phyloP scores from a whole-genome alignment of 1,140 invertebrate genomes.

The Whitmania pigra region DNA sequence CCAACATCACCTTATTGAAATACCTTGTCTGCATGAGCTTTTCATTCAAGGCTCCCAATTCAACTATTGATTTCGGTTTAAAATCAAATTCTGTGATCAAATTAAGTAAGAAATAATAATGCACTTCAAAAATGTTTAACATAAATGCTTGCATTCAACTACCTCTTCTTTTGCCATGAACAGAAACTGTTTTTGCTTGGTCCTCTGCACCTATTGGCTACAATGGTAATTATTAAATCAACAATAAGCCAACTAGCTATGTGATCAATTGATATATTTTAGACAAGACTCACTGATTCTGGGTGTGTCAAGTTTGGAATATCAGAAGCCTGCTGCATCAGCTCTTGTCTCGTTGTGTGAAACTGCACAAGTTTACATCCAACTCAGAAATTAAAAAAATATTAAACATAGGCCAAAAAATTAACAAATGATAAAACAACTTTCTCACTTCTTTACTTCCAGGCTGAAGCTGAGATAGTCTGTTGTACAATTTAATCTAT shows the following conservation, averaged over 20 bases:
- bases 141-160: neutral
- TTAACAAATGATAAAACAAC: too few species aligned
- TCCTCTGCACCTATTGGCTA: neutral
- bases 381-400: too few species aligned
- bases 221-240: neutral
- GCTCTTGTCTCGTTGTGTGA: too few species aligned
- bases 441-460: too few species aligned
- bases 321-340: neutral
- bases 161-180: neutral
- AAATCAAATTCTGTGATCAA: constrained; percentile 30
- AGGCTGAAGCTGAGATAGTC: too few species aligned
- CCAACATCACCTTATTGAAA: neutral
- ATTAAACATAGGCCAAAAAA: too few species aligned
- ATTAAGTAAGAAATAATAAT: neutral
- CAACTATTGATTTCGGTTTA: constrained; percentile 31
- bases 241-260: neutral
- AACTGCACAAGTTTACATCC: too few species aligned
- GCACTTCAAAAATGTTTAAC: neutral
- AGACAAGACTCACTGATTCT: neutral
- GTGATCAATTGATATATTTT: neutral
- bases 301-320: constrained; percentile 14
- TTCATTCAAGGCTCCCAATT: constrained; percentile 32
- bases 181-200: neutral
- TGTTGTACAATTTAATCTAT: neutral
- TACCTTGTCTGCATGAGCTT: constrained; percentile 44